Conservation (phyloP, 1,140 invertebrate genomes). For the Rhynchophorus ferrugineus region DNA sequence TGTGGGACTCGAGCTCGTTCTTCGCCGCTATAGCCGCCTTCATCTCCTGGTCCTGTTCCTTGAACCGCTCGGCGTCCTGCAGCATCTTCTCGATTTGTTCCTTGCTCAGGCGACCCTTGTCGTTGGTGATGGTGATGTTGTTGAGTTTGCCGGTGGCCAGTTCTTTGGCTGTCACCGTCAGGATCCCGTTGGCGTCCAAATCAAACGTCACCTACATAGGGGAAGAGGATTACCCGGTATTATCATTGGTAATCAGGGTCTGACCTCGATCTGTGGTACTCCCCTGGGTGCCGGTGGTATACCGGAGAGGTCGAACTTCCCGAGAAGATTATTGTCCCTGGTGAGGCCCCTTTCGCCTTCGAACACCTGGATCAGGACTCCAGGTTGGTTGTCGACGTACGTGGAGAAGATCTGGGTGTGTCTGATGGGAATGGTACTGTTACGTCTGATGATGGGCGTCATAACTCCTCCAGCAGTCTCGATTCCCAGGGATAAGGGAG, state of each 20-base stretch:
- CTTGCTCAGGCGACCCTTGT: conserved; percentile 40
- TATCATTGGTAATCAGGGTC: background rate
- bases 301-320: conserved; percentile 59
- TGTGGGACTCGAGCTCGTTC: conserved; percentile 64
- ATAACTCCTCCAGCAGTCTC: conserved; percentile 43
- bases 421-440: conserved; percentile 50
- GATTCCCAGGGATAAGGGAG: conserved; percentile 35
- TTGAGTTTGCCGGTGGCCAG: conserved; percentile 43
- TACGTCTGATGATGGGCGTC: conserved; percentile 45
- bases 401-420: conserved; percentile 44
- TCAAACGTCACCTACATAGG: conserved; percentile 45
- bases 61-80: conserved; percentile 50
- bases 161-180: conserved; percentile 54
- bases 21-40: conserved; percentile 51
- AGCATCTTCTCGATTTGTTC: conserved; percentile 51
- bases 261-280: conserved; percentile 34
- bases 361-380: conserved; percentile 50
- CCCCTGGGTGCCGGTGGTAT: conserved; percentile 53
- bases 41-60: conserved; percentile 46
- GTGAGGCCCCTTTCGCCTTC: conserved; percentile 62
- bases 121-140: conserved; percentile 45
- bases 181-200: conserved; percentile 49
- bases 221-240: background rate
- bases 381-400: conserved; percentile 45
- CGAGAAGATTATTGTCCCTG: conserved; percentile 61